Evolutionary conservation across 2,888 invertebrate genomes (phyloP).

Genomic region (Enchytraeus crypticus): DNA sequence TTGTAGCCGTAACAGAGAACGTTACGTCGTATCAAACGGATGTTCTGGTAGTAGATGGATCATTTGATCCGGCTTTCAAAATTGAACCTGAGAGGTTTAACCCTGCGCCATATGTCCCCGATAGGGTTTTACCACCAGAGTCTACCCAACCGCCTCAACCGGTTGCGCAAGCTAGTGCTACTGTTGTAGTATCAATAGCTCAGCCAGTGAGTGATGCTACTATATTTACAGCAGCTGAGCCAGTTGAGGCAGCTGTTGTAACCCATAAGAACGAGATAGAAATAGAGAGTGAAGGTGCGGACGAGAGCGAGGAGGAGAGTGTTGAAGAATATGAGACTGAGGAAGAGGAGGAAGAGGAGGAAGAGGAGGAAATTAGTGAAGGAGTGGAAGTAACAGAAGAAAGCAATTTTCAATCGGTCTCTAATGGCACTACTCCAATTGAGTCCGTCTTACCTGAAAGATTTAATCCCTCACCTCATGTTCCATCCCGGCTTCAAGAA

Average conservation of each 20-base stretch:
- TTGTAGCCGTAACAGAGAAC: not conserved
- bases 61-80: too few relatives aligned
- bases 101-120: not conserved
- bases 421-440: not conserved
- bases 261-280: slow-evolving; percentile 1
- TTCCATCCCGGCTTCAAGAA: not conserved
- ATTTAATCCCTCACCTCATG: not conserved
- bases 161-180: not conserved
- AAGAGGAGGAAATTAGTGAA: not conserved
- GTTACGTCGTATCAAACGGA: not conserved
- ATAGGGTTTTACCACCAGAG: not conserved
- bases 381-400: not conserved
- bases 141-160: not conserved
- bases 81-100: not conserved
- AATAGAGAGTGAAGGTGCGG: not conserved
- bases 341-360: slow-evolving; percentile 5
- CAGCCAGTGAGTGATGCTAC: too few relatives aligned
- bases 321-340: not conserved
- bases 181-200: too few relatives aligned
- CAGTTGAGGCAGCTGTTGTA: not conserved
- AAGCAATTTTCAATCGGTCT: not conserved
- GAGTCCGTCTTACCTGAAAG: not conserved
- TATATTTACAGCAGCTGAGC: not conserved
- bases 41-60: too few relatives aligned
- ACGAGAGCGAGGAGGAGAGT: not conserved